Conservation (phyloP, 2,113 vertebrate genomes). For the Acanthisitta chloris region DNA sequence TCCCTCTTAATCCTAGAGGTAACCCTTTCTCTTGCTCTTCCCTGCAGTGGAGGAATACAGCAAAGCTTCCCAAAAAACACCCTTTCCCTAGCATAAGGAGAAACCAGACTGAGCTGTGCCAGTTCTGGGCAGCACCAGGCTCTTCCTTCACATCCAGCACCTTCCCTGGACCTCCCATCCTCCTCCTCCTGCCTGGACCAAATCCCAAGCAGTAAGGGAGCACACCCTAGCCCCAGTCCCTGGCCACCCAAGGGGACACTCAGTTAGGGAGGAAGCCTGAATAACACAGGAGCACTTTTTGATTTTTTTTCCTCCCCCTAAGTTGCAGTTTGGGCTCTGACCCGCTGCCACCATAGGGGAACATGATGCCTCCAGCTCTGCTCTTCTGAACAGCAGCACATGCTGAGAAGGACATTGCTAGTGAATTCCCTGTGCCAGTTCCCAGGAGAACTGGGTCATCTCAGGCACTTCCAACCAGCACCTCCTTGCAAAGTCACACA, state of each 20-base stretch:
- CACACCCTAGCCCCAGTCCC: rapidly evolving
- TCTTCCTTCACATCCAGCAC: background rate
- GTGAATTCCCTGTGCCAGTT: background rate
- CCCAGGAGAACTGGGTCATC: background rate
- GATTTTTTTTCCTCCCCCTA: background rate
- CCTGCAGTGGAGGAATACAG: background rate
- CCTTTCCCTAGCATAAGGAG: background rate
- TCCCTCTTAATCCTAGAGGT: background rate
- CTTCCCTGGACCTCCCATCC: background rate
- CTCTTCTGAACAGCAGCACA: background rate
- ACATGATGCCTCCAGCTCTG: rapidly evolving
- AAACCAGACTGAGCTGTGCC: background rate
- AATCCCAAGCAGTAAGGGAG: background rate
- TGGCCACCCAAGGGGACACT: background rate
- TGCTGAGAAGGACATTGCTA: background rate
- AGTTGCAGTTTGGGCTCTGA: background rate
- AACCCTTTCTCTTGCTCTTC: background rate
- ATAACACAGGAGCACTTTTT: background rate
- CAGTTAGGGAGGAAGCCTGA: background rate
- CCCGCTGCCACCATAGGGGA: background rate
- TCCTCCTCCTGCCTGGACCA: background rate
- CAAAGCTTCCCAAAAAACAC: background rate
- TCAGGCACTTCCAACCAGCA: background rate
- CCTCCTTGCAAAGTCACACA: background rate
- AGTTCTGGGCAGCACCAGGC: background rate